These are phyloP conservation scores for Tridacna crocea DNA, from an alignment of 2,888 invertebrate species.

Conservation along the genomic window DNA sequence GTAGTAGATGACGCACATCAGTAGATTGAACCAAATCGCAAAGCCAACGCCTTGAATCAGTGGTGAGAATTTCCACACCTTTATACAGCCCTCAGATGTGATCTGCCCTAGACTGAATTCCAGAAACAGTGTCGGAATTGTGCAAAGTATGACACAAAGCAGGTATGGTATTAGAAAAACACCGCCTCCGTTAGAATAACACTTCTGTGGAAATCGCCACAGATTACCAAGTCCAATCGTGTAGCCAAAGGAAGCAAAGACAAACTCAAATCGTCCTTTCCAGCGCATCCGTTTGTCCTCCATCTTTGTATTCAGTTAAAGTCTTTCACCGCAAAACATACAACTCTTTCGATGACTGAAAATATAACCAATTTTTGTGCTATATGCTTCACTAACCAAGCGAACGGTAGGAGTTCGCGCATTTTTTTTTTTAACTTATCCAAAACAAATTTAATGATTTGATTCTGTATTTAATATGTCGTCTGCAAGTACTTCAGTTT, in stretches of 20 bases:
- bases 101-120: slow-evolving; percentile 45
- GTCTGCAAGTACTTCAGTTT: no score
- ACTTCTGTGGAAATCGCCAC: slow-evolving; percentile 46
- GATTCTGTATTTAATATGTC: no score
- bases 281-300: slow-evolving; percentile 29
- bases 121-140: slow-evolving; percentile 36
- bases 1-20: slow-evolving; percentile 46
- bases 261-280: slow-evolving; percentile 44
- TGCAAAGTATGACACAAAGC: slow-evolving; percentile 25
- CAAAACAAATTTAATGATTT: no score
- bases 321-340: no score
- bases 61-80: slow-evolving; percentile 38
- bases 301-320: neutral
- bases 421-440: no score
- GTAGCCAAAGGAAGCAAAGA: slow-evolving; percentile 42
- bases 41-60: slow-evolving; percentile 45
- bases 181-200: slow-evolving; percentile 43
- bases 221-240: slow-evolving; percentile 45
- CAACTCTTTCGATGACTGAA: no score
- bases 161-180: slow-evolving; percentile 44
- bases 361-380: no score
- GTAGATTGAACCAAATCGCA: slow-evolving; percentile 34
- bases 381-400: no score
- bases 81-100: slow-evolving; percentile 35
- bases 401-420: no score